Base-by-base conservation (phyloP, 2,797 vertebrate species). In the Tamandua tetradactyla region DNA sequence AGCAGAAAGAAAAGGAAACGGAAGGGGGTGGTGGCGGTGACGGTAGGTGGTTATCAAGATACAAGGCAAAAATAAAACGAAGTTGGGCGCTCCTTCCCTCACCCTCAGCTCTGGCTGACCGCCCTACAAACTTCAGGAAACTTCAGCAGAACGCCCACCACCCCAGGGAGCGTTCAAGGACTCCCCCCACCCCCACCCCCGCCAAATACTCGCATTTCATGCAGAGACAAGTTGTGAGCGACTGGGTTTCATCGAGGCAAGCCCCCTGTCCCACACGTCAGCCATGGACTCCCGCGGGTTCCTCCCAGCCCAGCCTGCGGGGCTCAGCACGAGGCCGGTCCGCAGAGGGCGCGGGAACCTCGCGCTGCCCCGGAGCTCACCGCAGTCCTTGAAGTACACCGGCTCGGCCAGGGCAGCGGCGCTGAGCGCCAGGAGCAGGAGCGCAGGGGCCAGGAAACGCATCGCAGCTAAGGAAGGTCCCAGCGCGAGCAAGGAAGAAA, bases 381-480 rank as follows among this genome's bases (percentile, higher is more conserved):
- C 97, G 42, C 97, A 97, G 94, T 97, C 97, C 83, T 84, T 59
- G 88, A 91, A 97, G 10, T 0, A 20, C 85, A 97, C 82, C 2
- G 92, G 93, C 52, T 97, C 94, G 7, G 97, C 96, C 64, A 81
- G 88, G 47, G 40, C 69, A 32, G 61, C 44, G 44, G 86, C 57
- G 75, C 44, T 2, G 25, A 96, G 79, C 44, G 79, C 92, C 93
- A 97, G 76, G 47, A 97, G 55, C 32, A 97, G 83, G 62, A 93
- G 35, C 40, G 44, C 64, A 5, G 79, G 42, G 3, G 59, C 27
- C 75, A 66, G 75, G 57, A 55, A 12, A 30, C 27, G 11, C 96
- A 97, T 97, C 2, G 52, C 20, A 25, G 69, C 69, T 1, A 0
- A 35, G 0, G 6, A 80, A 27, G 59, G 14, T 42, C 61, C 49